Conservation (phyloP, 2,797 vertebrate genomes). For the Cossypha niveicapilla region DNA sequence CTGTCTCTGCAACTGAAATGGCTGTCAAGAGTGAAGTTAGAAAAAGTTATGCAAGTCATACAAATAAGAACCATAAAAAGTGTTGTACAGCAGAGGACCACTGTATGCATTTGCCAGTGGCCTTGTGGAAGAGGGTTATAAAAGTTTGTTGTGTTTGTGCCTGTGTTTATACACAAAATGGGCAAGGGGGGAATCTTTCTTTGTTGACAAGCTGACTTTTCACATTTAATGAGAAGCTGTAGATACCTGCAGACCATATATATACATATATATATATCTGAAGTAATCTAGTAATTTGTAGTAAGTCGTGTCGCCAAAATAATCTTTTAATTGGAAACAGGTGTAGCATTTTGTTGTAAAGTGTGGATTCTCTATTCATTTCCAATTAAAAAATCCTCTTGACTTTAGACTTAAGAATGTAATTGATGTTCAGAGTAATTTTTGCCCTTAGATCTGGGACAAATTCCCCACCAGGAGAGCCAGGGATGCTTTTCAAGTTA, state of each 20-base stretch:
- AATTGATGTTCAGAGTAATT: conserved; percentile 15
- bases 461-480: background rate
- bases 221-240: background rate
- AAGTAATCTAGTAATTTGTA: background rate
- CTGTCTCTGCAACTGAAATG: fast-evolving
- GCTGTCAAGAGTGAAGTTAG: background rate
- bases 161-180: background rate
- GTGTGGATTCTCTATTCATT: background rate
- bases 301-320: background rate
- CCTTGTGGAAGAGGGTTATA: background rate
- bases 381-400: conserved; percentile 43
- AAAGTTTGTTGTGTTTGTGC: background rate
- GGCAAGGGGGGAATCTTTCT: background rate
- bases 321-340: conserved; percentile 22
- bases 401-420: conserved; percentile 41
- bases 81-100: background rate
- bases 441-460: background rate
- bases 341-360: conserved; percentile 10
- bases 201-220: background rate
- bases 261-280: background rate
- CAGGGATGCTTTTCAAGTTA: background rate
- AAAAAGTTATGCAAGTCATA: background rate
- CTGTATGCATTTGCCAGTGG: background rate
- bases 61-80: background rate
- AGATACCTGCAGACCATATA: background rate